Conservation (phyloP, 2,888 invertebrate genomes). For the Torymus tubicola region DNA sequence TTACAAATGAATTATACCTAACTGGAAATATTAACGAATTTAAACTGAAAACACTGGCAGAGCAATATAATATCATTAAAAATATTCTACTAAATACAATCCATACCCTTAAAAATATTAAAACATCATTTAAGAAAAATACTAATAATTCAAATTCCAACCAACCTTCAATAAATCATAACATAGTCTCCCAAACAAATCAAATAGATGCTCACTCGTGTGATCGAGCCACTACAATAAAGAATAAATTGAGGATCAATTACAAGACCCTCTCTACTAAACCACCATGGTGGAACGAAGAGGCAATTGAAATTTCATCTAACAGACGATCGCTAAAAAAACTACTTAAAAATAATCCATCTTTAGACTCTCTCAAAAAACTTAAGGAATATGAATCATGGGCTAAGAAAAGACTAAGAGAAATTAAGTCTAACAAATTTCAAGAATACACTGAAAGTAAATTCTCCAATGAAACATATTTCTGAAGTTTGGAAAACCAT, state of each 20-base stretch:
- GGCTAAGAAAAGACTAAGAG: background rate
- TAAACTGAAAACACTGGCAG: background rate
- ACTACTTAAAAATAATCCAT: background rate
- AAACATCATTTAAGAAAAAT: no score
- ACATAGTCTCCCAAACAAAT: background rate
- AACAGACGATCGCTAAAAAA: background rate
- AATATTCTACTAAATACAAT: no score
- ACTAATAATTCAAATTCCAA: no score
- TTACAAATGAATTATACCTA: background rate
- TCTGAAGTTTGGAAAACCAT: background rate
- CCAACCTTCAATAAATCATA: no score
- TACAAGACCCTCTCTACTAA: background rate
- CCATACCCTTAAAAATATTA: no score
- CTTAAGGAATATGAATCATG: background rate
- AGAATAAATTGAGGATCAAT: background rate
- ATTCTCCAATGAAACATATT: background rate
- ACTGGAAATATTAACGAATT: background rate
- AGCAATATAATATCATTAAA: background rate
- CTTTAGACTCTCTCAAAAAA: background rate
- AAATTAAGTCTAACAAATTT: background rate
- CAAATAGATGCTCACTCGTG: no score
- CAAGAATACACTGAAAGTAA: constrained; percentile 3
- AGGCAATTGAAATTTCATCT: background rate
- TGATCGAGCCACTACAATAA: background rate
- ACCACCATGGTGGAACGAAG: background rate